Conservation (phyloP, 2,113 vertebrate genomes). For the Mormoops blainvillei region DNA sequence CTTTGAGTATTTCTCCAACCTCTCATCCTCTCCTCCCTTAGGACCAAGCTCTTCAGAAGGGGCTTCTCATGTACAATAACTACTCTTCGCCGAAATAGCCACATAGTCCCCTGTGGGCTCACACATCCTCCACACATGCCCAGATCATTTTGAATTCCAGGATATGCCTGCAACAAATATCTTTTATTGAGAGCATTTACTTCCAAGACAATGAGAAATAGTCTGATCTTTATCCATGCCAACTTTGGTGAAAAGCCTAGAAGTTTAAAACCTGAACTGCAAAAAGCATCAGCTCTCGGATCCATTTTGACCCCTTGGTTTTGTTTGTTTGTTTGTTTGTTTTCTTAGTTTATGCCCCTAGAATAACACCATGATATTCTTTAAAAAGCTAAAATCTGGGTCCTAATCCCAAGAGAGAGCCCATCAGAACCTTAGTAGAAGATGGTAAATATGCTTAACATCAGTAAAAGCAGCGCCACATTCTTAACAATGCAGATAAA, state of each 20-base stretch:
- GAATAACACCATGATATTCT: not conserved
- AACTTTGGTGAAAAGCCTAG: not conserved
- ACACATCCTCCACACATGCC: not conserved
- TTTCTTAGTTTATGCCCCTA: not conserved
- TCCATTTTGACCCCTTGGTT: not conserved
- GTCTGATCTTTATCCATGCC: not conserved
- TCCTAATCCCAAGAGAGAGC: not conserved
- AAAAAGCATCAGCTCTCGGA: not conserved
- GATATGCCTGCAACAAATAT: not conserved
- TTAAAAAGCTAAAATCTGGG: slow-evolving; percentile 22
- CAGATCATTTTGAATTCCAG: not conserved
- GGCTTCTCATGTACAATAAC: not conserved
- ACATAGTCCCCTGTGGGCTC: not conserved
- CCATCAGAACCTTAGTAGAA: not conserved
- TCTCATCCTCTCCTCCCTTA: not conserved
- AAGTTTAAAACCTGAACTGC: not conserved
- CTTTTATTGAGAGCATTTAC: not conserved
- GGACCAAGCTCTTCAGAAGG: not conserved
- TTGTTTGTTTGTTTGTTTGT: too few species aligned
- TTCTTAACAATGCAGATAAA: slow-evolving; percentile 8
- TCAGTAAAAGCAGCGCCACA: not conserved
- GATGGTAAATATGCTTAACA: not conserved
- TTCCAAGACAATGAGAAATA: not conserved
- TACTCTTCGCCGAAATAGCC: not conserved
- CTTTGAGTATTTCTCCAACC: not conserved